Evolutionary conservation across 2,888 invertebrate species (phyloP).

Genomic region (Cosmia pyralina): DNA sequence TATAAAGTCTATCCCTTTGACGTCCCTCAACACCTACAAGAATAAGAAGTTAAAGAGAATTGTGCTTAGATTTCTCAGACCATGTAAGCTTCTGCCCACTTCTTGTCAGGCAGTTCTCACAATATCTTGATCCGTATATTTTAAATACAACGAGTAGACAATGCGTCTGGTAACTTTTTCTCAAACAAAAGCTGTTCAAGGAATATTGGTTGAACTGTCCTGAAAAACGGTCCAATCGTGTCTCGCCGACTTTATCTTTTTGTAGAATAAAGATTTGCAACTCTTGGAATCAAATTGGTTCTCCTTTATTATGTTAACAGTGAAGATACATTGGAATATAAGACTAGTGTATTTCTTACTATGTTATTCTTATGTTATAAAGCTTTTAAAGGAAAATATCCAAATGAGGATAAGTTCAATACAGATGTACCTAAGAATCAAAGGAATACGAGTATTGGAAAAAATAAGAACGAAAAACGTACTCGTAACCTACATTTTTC

Average conservation of each 20-base stretch:
- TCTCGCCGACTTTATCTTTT: conserved; percentile 24
- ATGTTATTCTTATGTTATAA: not conserved
- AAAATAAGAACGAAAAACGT: not conserved
- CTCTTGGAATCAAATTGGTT: conserved; percentile 4
- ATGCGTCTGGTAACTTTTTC: conserved; percentile 49
- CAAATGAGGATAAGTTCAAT: not conserved
- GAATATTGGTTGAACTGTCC: conserved; percentile 40
- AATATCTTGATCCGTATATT: conserved; percentile 25
- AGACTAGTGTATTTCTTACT: not conserved
- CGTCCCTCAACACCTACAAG: not conserved
- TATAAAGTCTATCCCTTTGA: not conserved
- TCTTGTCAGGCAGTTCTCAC: conserved; percentile 7
- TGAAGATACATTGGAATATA: not conserved
- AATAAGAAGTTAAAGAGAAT: not conserved
- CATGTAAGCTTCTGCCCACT: conserved; percentile 1
- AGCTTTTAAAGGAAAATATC: not conserved
- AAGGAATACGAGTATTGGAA: not conserved
- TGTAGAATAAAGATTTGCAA: conserved; percentile 11
- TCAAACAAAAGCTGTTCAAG: conserved; percentile 40
- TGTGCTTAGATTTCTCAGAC: not conserved
- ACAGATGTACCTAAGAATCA: too few relatives aligned
- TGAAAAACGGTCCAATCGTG: conserved; percentile 37
- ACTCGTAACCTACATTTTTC: conserved; percentile 6
- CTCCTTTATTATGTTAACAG: not conserved
- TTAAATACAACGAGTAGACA: conserved; percentile 43